These are phyloP conservation scores for Tragelaphus scriptus DNA, from an alignment of 2,113 vertebrate genomes.

Conservation along the genomic window DNA sequence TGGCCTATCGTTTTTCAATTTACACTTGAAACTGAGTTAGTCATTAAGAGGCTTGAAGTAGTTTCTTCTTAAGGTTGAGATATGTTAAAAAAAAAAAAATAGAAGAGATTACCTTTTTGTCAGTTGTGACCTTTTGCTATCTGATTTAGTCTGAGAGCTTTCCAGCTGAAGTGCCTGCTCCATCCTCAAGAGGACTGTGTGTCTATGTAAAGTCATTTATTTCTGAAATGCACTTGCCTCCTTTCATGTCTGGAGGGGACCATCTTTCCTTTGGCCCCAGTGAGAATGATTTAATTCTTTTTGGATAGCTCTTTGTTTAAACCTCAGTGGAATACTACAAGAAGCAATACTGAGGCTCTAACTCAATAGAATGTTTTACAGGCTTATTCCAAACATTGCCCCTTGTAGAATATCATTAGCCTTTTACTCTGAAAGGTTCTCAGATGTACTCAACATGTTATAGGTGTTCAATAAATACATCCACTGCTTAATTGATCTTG, in stretches of 20 bases:
- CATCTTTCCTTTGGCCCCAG: not conserved
- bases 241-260: not conserved
- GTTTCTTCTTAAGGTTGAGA: constrained; percentile 29
- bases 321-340: not conserved
- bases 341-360: not conserved
- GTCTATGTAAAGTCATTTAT: constrained; percentile 35
- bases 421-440: not conserved
- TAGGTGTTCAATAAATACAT: not conserved
- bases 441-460: not conserved
- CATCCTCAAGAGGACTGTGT: not conserved
- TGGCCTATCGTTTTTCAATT: constrained; percentile 7
- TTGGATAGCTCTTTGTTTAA: constrained; percentile 33
- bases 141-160: constrained; percentile 51
- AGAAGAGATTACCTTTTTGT: not conserved
- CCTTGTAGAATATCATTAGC: not conserved
- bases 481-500: not conserved
- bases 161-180: constrained; percentile 37
- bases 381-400: not conserved
- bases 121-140: constrained; percentile 34
- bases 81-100: not conserved
- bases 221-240: not conserved
- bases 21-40: constrained; percentile 37
- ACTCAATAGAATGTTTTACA: constrained; percentile 16
- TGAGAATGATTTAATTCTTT: constrained; percentile 44
- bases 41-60: constrained; percentile 42